Base-by-base conservation (phyloP, 2,797 vertebrate genomes). In the Bradypodion ventrale region DNA sequence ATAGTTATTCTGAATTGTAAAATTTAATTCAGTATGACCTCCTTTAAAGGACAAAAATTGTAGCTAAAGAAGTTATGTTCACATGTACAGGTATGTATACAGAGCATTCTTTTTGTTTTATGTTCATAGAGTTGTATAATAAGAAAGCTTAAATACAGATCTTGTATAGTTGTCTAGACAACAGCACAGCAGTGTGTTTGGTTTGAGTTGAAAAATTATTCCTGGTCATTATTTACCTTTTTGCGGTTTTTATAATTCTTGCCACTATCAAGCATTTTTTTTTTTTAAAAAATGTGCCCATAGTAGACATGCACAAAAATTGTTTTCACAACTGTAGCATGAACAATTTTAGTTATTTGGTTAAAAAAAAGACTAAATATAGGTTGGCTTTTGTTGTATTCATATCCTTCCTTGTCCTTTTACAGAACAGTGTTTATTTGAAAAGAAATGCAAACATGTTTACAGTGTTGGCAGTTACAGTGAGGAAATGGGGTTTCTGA, bases 111-210 rank as follows among this genome's bases (percentile, higher is more conserved):
- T 94, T 96, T 96, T 96, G 96, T 95, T 96, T 97, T 97, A 96
- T 97, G 97, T 98, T 97, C 96, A 98, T 96, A 97, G 95, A 97
- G 95, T 96, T 98, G 97, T 99, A 98, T 97, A 98, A 98, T 98
- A 98, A 94, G 95, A 93, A 96, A 96, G 97, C 97, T 97, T 97
- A 97, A 97, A 97, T 97, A 96, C 97, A 97, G 96, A 97, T 97
- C 97, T 96, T 97, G 97, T 98, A 98, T 97, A 98, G 97, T 97
- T 96, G 95, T 97, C 97, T 97, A 97, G 94, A 94, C 97, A 97
- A 97, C 96, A 98, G 98, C 98, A 98, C 97, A 97, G 95, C 96
- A 96, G 93, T 96, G 93, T 94, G 93, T 85, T 94, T 97, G 96
- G 94, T 96, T 96, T 96, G 93, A 94, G 89, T 96, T 96, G 94